Evolutionary conservation across 2,888 invertebrate species (phyloP), one percentile per base, ranked within the genome.

Genomic region (Neoascia interrupta): DNA sequence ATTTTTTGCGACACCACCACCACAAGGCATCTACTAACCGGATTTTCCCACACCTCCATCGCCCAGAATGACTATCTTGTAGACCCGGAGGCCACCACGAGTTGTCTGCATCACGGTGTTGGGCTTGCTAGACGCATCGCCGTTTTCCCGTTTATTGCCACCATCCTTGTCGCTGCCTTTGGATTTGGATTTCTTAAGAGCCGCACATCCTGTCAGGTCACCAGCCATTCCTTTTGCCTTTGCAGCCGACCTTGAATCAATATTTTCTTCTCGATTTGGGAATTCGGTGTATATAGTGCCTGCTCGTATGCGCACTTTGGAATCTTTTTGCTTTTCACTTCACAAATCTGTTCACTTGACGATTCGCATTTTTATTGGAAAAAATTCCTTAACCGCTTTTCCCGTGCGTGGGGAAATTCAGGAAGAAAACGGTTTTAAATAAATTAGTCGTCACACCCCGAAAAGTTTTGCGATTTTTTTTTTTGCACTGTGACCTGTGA

Each of bases 21-120:
- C 19, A 28, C 13, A 16, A 43, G 6, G 53, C 19, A 19, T 26
- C 11, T 51, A 83, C 83, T 87, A 89, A 93, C 94, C 94, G 87
- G 96, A 96, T 90, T 97, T 97, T 86, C 97, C 97, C 83, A 97
- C 96, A 82, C 96, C 97, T 43, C 96, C 97, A 89, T 96, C 97
- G 47, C 96, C 96, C 64, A 97, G 91, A 83, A 97, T 96, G 81
- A 97, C 97, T 85, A 96, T 94, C 90, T 96, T 96, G 90, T 95
- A 97, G 82, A 95, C 94, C 82, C 95, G 91, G 83, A 94, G 91
- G 28, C 94, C 94, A 85, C 94, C 87, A n/a, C 89, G 85, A 84
- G 87, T 88, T 68, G 87, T 89, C 58, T 87, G 86, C n/a, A 85
- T 84, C 31, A 84, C 84, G 39, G 82, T 82, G 69, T 81, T 83